Base-by-base conservation (phyloP, 2,888 invertebrate genomes). In the Latrodectus hesperus region DNA sequence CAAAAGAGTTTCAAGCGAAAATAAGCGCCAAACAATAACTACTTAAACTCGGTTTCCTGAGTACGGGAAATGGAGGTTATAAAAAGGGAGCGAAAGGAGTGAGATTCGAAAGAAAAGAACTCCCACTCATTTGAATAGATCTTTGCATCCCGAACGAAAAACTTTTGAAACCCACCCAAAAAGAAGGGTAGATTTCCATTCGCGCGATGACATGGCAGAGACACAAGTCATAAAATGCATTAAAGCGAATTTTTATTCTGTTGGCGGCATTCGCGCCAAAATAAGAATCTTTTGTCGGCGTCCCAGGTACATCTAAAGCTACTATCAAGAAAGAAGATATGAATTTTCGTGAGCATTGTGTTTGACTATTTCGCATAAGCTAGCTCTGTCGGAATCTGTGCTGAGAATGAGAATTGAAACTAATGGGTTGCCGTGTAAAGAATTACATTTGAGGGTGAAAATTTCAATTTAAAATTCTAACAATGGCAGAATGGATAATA, bases 211-310 rank as follows among this genome's bases (percentile, higher is more conserved):
- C 12, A 49, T 12, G 64, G 81, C 84, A 88, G 88, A 88, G 88
- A 88, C 88, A 88, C 88, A 52, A 88, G 84, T 88, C 88, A 84
- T 88, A 88, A 88, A 88, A 88, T 55, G 80, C 88, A 88, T 88
- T 88, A 88, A 75, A 79, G 77, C 72, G 79, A 80, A 88, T 88
- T 88, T 84, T 88, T 84, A 88, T 88, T 88, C 88, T 67, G 81
- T 38, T 10, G 14, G 17, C 17, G 55, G 78, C 82, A 75, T 64
- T 86, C 76, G 51, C 26, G 53, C 70, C 52, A 72, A 75, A 75
- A 75, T 75, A 67, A 60, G 79, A 65, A 76, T 51, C 52, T 78
- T 77, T 88, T 88, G 88, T 88, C 74, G 83, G n/a, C 68, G 38
- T 53, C 17, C 51, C 70, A 88, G 88, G 88, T 88, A 74, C 72